Base-by-base conservation (phyloP, 2,113 vertebrate species). In the Hemiprocne comata region DNA sequence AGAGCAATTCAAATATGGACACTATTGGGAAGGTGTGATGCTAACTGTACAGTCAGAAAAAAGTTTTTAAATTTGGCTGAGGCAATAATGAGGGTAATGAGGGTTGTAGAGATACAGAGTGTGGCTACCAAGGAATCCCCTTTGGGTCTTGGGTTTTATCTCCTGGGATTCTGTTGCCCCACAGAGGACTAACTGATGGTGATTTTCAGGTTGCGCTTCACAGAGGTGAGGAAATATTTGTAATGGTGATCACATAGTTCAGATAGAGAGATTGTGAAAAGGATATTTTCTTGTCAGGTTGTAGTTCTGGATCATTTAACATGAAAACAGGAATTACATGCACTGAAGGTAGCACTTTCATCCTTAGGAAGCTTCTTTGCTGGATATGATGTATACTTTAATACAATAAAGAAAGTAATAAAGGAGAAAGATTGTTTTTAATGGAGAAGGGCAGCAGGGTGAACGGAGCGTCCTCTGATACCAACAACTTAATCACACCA, bases 41-140 rank as follows among this genome's bases (percentile, higher is more conserved):
- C 21, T 55, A 90, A 58, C 80, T 86, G 79, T 44, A 67, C 87
- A 87, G 66, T 93, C 28, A 29, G 74, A 23, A 89, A 93, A 91
- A 46, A 51, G 74, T 73, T 93, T 80, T 50, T 34, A 70, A 93
- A 90, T 81, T 90, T 96, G 95, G 62, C 89, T 95, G 94, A 96
- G 93, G 91, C 88, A 89, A 48, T 92, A 91, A 95, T 1, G 1
- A 62, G 86, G 86, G 85, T 26, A n/a, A 54, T 48, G 24, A 83
- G 50, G 91, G 66, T 10, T 69, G 72, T 1, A 17, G 55, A 90
- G 82, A 73, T 86, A 19, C 14, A 23, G 46, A 83, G 36, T 54
- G 55, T 55, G 46, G 69, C 69, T 73, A 60, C 60, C 46, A 50
- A 50, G 46, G 75, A 70, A 73, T 50, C 31, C 42, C 50, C 31